Percentiles rank a stretch among this genome's conserved stretches.
Evolutionary conservation across 1,140 invertebrate genomes (phyloP).

Genomic region (silkworm (Bombyx mori)): DNA sequence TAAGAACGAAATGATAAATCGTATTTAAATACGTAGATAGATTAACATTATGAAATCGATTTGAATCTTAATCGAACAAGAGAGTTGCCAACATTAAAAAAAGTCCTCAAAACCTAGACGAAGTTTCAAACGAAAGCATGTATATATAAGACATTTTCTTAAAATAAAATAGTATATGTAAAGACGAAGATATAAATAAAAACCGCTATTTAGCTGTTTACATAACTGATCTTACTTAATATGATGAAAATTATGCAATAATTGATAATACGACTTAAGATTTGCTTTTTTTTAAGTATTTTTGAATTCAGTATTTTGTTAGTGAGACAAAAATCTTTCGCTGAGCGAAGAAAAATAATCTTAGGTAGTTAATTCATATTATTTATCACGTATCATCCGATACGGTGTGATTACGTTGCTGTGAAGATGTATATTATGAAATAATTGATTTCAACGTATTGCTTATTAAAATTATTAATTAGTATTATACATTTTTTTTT

Average conservation of each 20-base stretch:
- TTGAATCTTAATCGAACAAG: too few relatives aligned
- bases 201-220: too few relatives aligned
- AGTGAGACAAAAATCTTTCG: constrained; percentile 51
- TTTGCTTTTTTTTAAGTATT: constrained; percentile 20
- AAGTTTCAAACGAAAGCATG: too few relatives aligned
- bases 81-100: too few relatives aligned
- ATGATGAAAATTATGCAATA: constrained; percentile 6
- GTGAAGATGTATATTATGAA: constrained; percentile 31
- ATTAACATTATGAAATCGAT: too few relatives aligned
- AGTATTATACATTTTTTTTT: not conserved
- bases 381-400: constrained; percentile 19
- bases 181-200: too few relatives aligned
- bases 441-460: too few relatives aligned
- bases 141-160: too few relatives aligned
- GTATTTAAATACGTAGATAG: constrained; percentile 1
- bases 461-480: constrained; percentile 1
- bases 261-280: constrained; percentile 22
- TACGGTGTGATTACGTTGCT: constrained; percentile 64
- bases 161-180: too few relatives aligned
- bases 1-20: not conserved
- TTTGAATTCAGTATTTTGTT: constrained; percentile 48
- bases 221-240: too few relatives aligned
- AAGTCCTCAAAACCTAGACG: too few relatives aligned
- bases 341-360: constrained; percentile 40
- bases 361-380: too few relatives aligned